A percentile compares a stretch with the other conserved stretches of the same genome.
Evolutionary conservation across 2,113 vertebrate species (phyloP).

Genomic region (Trogon surrucura): DNA sequence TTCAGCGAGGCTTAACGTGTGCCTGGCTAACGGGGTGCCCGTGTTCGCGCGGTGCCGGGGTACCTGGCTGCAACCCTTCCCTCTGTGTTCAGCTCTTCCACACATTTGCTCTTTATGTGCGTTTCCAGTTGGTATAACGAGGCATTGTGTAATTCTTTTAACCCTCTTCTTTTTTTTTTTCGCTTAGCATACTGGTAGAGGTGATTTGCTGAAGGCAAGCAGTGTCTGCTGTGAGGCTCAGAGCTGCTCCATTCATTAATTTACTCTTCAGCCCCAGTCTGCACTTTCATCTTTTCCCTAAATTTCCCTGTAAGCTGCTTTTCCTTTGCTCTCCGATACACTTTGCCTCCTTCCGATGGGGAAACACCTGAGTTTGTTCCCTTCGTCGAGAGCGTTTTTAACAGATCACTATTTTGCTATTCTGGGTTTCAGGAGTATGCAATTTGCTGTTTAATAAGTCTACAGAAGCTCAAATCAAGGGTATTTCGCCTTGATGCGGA

Average conservation of each 20-base stretch:
- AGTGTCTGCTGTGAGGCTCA: not conserved
- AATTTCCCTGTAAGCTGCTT: not conserved
- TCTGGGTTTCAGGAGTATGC: not conserved
- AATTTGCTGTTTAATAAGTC: not conserved
- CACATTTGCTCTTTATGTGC: not conserved
- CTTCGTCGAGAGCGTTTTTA: not conserved
- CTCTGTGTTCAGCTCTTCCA: not conserved
- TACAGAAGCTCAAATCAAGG: not conserved
- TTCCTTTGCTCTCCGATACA: not conserved
- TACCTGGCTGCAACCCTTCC: not conserved
- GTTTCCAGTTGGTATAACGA: not conserved
- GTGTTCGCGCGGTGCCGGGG: not conserved
- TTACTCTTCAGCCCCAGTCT: not conserved
- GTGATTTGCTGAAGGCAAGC: not conserved
- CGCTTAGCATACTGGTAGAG: not conserved
- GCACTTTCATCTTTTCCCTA: not conserved
- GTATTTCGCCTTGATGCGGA: not conserved
- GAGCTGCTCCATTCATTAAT: not conserved
- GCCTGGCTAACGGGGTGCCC: not conserved
- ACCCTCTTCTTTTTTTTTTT: not conserved
- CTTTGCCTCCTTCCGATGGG: not conserved
- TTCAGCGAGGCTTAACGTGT: not conserved
- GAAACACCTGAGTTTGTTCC: not conserved
- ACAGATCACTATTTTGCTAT: not conserved
- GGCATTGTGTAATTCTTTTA: not conserved